Evolutionary conservation across 2,113 vertebrate species (phyloP).

Genomic region (Rhinichthys klamathensis): DNA sequence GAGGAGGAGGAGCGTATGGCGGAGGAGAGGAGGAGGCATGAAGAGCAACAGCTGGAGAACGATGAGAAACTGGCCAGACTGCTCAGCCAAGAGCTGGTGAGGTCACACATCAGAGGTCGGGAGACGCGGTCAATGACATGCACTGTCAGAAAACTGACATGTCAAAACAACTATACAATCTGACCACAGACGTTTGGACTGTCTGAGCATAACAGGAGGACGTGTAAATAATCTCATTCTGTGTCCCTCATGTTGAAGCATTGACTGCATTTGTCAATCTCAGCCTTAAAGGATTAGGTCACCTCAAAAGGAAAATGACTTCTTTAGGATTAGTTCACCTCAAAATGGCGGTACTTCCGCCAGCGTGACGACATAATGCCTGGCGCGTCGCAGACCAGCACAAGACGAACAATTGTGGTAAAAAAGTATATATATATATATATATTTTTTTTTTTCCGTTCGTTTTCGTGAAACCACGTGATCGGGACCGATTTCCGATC

Average conservation of each 20-base stretch:
- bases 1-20: conserved; percentile 79
- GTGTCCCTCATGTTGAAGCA: neutral
- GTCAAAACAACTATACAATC: neutral
- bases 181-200: neutral
- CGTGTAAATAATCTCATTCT: neutral
- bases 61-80: conserved; percentile 85
- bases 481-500: too few species aligned
- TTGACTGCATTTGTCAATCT: neutral
- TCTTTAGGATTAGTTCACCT: too few species aligned
- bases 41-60: conserved; percentile 78
- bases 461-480: too few species aligned
- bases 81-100: conserved; percentile 84
- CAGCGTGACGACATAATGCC: too few species aligned
- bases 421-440: too few species aligned
- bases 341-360: too few species aligned
- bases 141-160: neutral
- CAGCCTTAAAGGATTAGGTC: neutral
- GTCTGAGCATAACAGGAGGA: neutral
- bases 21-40: conserved; percentile 72
- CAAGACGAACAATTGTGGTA: too few species aligned
- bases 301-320: too few species aligned
- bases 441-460: too few species aligned
- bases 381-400: too few species aligned
- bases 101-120: conserved; percentile 16
- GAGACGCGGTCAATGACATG: neutral